phyloP scores from a whole-genome alignment of 2,797 vertebrate species.

The Aratinga solstitialis region DNA sequence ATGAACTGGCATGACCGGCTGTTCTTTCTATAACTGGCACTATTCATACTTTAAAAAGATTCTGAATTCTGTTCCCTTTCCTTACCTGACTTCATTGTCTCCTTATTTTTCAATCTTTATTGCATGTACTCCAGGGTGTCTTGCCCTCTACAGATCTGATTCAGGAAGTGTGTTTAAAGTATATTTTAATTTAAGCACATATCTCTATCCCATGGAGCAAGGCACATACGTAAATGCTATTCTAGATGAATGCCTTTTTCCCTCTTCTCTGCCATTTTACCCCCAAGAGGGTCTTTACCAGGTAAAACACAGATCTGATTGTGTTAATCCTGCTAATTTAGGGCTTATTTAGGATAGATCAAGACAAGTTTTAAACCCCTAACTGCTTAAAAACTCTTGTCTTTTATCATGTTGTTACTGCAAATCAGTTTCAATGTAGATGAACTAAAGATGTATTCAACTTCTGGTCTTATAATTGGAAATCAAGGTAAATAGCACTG shows the following conservation, averaged over 20 bases:
- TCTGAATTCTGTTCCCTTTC: background rate
- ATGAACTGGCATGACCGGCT: background rate
- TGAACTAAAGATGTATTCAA: background rate
- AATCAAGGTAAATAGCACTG: background rate
- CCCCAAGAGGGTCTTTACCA: background rate
- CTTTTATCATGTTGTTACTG: background rate
- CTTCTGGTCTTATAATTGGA: background rate
- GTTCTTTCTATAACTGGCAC: background rate
- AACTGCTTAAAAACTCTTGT: background rate
- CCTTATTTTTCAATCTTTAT: background rate
- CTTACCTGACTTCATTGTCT: background rate
- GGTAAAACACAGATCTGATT: background rate
- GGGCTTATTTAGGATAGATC: background rate
- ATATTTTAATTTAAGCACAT: background rate
- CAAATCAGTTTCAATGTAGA: background rate
- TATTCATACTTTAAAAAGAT: background rate
- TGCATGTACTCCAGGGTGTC: background rate
- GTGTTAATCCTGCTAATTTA: conserved; percentile 12
- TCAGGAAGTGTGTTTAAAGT: background rate
- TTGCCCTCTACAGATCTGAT: background rate
- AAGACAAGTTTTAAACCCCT: background rate
- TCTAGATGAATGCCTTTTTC: background rate
- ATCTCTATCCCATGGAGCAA: background rate
- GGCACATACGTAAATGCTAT: background rate
- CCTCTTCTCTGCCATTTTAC: background rate